Base-by-base conservation (phyloP, 2,888 invertebrate genomes). In the Eledona agricola region DNA sequence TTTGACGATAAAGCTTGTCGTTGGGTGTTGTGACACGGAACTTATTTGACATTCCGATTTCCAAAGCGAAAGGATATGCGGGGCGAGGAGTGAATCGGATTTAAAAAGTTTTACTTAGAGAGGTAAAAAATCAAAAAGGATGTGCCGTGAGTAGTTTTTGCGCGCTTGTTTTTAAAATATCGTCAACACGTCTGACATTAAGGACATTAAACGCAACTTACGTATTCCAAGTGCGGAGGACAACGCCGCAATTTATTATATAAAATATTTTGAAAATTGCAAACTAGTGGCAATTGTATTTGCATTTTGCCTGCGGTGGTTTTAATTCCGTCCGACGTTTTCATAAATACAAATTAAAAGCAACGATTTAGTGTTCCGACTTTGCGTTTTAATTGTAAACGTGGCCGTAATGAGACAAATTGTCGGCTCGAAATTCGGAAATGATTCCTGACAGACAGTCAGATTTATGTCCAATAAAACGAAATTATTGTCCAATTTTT, bases 331-430 rank as follows among this genome's bases (percentile, higher is more conserved):
- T 58, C 19, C 23, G 32, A 42, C 53, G 60, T 58, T 64, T 64
- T 62, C 63, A 65, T 67, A 67, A 63, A 66, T 68, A 64, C 59
- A 58, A 65, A 66, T 65, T 67, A 67, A 61, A 63, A 61, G 37
- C 52, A 23, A 51, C 51, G 31, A 54, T 56, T 52, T 49, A 43
- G 25, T 38, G 52, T n/a, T n/a, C 37, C 10, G 40, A 53, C 43
- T 56, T 56, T 28, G 31, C 52, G 55, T 58, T 63, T 63, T 61
- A 58, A 63, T 63, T 62, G 60, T 60, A 51, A 55, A 57, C 56
- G 59, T 50, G 47, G 38, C 55, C 57, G 52, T 64, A 59, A 60
- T 60, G 58, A 59, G 55, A 58, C 56, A 58, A 60, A 63, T 64
- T 58, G 58, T 57, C 38, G 46, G 29, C 54, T 54, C 54, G 46